Percentiles rank a stretch among this genome's conserved stretches.
Conservation (phyloP, 2,888 invertebrate species). For the Melanchra persicariae region DNA sequence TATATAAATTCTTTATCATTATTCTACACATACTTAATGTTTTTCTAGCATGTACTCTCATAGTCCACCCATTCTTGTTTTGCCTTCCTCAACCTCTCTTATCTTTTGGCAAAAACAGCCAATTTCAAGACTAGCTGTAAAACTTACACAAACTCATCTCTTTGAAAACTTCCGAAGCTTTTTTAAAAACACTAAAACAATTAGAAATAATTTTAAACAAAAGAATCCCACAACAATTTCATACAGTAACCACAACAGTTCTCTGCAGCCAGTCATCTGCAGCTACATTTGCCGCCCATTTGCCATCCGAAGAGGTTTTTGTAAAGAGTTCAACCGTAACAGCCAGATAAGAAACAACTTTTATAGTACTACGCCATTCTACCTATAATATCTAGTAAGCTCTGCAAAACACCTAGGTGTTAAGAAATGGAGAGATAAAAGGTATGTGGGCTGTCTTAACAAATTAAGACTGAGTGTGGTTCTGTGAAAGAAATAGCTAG, state of each 20-base stretch:
- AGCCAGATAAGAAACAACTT: conserved; percentile 63
- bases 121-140: no score
- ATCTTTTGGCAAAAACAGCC: no score
- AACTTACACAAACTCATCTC: no score
- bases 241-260: conserved; percentile 34
- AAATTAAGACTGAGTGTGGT: conserved; percentile 19
- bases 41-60: no score
- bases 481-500: conserved; percentile 3
- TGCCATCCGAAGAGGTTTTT: conserved; percentile 63
- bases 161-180: background rate
- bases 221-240: background rate
- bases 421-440: conserved; percentile 48
- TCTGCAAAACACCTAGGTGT: conserved; percentile 26
- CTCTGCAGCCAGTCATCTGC: conserved; percentile 54
- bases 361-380: conserved; percentile 38
- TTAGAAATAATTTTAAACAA: background rate
- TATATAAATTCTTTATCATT: background rate
- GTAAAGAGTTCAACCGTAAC: conserved; percentile 66
- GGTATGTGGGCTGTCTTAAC: conserved; percentile 31
- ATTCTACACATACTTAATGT: no score
- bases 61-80: no score
- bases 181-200: background rate
- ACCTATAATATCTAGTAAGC: conserved; percentile 24
- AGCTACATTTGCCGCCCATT: conserved; percentile 61
- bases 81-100: no score